Evolutionary conservation across 2,888 invertebrate species (phyloP).

Genomic region (Brachycybe producta): DNA sequence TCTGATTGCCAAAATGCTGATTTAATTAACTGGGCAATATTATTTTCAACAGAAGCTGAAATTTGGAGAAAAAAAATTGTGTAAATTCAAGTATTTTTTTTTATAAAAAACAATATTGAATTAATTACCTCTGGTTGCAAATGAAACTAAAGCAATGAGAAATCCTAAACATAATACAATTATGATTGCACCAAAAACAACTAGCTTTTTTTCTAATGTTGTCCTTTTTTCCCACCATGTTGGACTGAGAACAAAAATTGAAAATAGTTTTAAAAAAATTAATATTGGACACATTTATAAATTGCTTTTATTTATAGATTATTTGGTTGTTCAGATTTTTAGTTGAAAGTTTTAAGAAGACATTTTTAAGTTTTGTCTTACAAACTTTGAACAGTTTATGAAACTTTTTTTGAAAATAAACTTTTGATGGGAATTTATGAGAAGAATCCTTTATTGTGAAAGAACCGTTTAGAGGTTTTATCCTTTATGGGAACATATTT

Average conservation of each 20-base stretch:
- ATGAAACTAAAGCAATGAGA: conserved; percentile 8
- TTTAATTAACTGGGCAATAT: background rate
- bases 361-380: no score
- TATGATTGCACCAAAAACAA: conserved; percentile 12
- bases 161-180: conserved; percentile 7
- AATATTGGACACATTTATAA: no score
- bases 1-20: background rate
- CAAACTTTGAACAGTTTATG: no score
- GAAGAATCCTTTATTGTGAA: no score
- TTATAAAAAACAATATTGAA: background rate
- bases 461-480: no score
- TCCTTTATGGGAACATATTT: no score
- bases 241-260: background rate
- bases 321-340: no score
- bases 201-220: conserved; percentile 11
- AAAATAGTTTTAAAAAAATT: no score
- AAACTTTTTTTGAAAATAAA: no score
- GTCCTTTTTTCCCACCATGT: conserved; percentile 17
- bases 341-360: no score
- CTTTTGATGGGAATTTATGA: no score
- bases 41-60: background rate
- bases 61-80: background rate
- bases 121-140: conserved; percentile 7
- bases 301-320: no score
- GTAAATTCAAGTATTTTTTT: background rate